Base-by-base conservation (phyloP, 2,113 vertebrate genomes). In the Scopus umbretta region DNA sequence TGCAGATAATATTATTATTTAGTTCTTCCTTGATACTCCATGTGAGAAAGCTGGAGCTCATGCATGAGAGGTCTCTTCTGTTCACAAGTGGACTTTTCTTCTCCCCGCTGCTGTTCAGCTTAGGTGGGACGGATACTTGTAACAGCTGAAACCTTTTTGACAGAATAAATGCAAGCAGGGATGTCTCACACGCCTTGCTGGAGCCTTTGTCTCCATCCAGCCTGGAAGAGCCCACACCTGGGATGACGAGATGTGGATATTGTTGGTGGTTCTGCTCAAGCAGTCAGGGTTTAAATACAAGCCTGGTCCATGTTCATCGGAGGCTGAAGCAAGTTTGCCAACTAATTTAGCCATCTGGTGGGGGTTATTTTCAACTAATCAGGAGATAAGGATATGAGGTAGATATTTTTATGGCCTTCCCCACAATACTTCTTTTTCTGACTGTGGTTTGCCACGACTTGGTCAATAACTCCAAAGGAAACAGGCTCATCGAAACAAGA, bases 221-320 rank as follows among this genome's bases (percentile, higher is more conserved):
- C 30, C 68, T 86, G 40, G 58, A n/a, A 95, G 17, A 88, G 21
- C 14, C n/a, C 52, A 42, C 25, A 43, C 30, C 9, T 53, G 49
- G 50, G 62, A 36, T 67, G 40, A 52, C 38, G 81, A 67, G 58
- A 47, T 1, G 2, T 2, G 13, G 32, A 12, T 91, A 12, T 91
- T 65, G 7, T 7, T 53, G 58, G 43, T 68, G 49, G 43, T 25
- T 83, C 38, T 63, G 42, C 34, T 92, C 55, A 81, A 74, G 36
- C 17, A 49, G 27, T 23, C 36, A 56, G 10, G 10, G 23, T 47
- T 74, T 66, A 63, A 55, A 32, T 50, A 23, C 34, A 49, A 95
- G n/a, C 16, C 34, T 0, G 1, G 42, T 25, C 36, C 61, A 8
- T 0, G 0, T 53, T 70, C 42, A 58, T 5, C 1, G 1, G 7